A percentile compares a stretch with the other conserved stretches of the same genome.
Evolutionary conservation across 2,113 vertebrate genomes (phyloP).

Genomic region (Gymnobelideus leadbeateri): DNA sequence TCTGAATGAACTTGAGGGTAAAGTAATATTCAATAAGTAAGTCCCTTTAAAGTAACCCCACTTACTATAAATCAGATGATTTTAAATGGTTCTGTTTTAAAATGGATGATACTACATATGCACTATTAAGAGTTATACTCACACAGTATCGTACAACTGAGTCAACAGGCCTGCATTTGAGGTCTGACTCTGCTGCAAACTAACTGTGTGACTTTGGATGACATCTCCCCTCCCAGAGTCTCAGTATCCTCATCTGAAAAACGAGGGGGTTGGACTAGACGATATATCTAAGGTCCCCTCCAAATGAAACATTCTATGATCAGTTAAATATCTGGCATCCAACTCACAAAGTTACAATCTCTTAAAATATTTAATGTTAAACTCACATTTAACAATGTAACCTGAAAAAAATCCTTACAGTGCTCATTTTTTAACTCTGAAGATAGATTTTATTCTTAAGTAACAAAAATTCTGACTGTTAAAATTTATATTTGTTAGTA

Average conservation of each 20-base stretch:
- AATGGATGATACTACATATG: neutral
- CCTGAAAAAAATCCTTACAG: neutral
- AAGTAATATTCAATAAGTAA: neutral
- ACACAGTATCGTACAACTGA: neutral
- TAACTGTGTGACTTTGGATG: neutral
- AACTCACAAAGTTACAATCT: constrained; percentile 44
- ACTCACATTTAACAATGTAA: constrained; percentile 18
- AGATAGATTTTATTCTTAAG: constrained; percentile 18
- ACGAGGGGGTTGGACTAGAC: neutral
- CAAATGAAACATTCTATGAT: neutral
- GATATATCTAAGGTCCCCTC: neutral
- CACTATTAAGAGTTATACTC: constrained; percentile 23
- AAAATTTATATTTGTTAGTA: constrained; percentile 39
- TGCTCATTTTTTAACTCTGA: constrained; percentile 39
- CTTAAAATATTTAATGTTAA: constrained; percentile 25
- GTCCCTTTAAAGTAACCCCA: constrained; percentile 3
- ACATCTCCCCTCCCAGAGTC: neutral
- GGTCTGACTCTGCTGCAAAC: neutral
- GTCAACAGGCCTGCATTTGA: neutral
- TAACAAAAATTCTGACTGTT: constrained; percentile 41
- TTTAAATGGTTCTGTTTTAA: constrained; percentile 37
- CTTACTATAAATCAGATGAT: neutral
- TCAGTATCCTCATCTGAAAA: neutral
- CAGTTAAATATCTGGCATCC: constrained; percentile 14
- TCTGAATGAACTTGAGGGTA: constrained; percentile 19